These are phyloP conservation scores for Xanthostigma xanthostigma DNA, from an alignment of 2,888 invertebrate genomes.

Conservation along the genomic window DNA sequence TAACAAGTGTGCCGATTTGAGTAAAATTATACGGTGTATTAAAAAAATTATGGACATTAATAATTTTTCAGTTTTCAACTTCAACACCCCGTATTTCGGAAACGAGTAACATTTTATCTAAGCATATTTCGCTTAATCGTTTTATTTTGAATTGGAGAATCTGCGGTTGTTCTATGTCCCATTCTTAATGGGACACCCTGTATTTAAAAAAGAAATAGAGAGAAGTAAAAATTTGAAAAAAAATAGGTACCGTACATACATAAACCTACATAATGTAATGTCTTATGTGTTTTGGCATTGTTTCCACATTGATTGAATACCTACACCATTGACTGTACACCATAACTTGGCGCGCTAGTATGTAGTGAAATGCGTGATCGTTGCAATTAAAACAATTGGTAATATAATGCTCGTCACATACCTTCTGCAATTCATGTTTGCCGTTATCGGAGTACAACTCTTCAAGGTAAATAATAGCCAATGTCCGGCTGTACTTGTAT, in stretches of 20 bases:
- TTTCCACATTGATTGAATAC: not conserved
- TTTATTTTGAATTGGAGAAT: no score
- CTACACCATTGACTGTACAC: no score
- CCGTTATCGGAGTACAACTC: conserved; percentile 99
- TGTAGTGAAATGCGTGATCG: conserved; percentile 99
- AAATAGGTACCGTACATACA: not conserved
- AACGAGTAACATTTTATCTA: no score
- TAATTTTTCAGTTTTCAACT: no score
- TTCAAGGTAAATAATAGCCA: conserved; percentile 73
- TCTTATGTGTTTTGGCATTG: not conserved
- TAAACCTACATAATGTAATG: not conserved
- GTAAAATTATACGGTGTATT: no score
- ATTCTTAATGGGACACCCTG: no score
- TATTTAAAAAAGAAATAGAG: not conserved
- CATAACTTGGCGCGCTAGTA: conserved; percentile 44
- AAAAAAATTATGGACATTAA: no score
- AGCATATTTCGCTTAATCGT: no score
- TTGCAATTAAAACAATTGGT: conserved; percentile 97
- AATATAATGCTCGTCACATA: conserved; percentile 99
- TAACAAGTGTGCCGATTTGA: no score
- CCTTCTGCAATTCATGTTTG: conserved; percentile 99
- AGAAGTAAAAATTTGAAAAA: not conserved
- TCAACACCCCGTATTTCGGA: no score
- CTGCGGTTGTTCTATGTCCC: no score
- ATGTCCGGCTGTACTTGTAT: conserved; percentile 15